Base-by-base conservation (phyloP, 2,888 invertebrate species). In the Phragmatobia fuliginosa region DNA sequence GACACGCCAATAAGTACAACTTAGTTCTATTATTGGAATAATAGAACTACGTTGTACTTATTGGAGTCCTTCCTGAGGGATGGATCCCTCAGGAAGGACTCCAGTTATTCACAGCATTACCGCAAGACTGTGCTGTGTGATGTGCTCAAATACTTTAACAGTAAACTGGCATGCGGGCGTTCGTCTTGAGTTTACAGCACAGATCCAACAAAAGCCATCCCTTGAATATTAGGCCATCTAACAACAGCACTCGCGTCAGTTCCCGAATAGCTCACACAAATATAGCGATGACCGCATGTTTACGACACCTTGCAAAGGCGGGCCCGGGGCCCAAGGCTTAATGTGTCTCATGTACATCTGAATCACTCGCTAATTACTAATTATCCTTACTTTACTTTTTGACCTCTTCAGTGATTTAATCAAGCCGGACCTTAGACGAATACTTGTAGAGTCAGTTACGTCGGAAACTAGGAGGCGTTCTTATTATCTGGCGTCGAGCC, bases 241-340 rank as follows among this genome's bases (percentile, higher is more conserved):
- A 56, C 71, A 64, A 71, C 71, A 73, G 59, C 56, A 67, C 63
- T 62, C 52, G 70, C 64, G 61, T 14, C 58, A 62, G 72, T 62
- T 68, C 59, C 68, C 66, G 61, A 41, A 61, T 63, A 62, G 71
- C 59, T 66, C 61, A 56, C 62, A 66, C 76, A 68, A 72, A 83
- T 80, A 79, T 82, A 85, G 83, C 76, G 82, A 74, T 85, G 83
- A 85, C 81, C 65, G 67, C 76, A 79, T 71, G 60, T 69, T 67
- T 59, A 32, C 67, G 73, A 62, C 66, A 69, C 71, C 45, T 68
- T 60, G 70, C 65, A 62, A 33, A 65, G 71, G 68, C 67, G 67
- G 73, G 76, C 76, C 80, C 83, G 76, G 80, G 83, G 49, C 45
- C 71, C 66, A 59, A 31, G 67, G 62, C 73, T 62, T 73, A 62